Evolutionary conservation across 2,888 invertebrate species (phyloP), one percentile per base, ranked within the genome.

Genomic region (Silvanus unidentatus): DNA sequence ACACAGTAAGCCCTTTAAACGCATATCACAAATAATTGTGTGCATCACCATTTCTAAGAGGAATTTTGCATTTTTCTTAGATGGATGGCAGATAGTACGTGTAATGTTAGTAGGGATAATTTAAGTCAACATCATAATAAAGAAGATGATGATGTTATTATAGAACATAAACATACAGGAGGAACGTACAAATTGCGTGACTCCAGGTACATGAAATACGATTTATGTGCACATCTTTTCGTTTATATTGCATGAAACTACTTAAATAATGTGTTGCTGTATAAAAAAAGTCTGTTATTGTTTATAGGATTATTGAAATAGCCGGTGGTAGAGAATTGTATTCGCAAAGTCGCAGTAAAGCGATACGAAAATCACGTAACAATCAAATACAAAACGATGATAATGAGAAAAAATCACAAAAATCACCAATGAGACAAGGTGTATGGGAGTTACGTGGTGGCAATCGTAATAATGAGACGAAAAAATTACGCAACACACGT

Each of bases 241-340:
- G 32, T 32, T 32, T 32, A 8, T 22, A 5, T 22, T 22, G n/a
- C n/a, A n/a, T n/a, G n/a, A n/a, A n/a, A 28, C 10, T 28, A 28
- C 8, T 28, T 28, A 28, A 28, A 28, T 28, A 28, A 28, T 9
- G 8, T 9, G 10, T 9, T 28, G 10, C 28, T 28, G 28, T 28
- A 28, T 28, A 9, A 28, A 28, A 28, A 8, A 8, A 10, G 10
- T 28, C 28, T 28, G 28, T 28, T 28, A 9, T 8, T 28, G 8
- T 13, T 37, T 55, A 42, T 62, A 79, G 80, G 69, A 86, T 86
- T 69, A 82, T 82, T 63, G 82, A 82, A 72, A 81, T 82, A 60
- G 89, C 90, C 43, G 90, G 90, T 57, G 90, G 89, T 48, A 78
- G 88, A 47, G 89, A 90, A 72, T 78, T 89, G 51, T 88, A 85